Conservation (phyloP, 2,797 vertebrate species). For the Austrolebias charrua region DNA sequence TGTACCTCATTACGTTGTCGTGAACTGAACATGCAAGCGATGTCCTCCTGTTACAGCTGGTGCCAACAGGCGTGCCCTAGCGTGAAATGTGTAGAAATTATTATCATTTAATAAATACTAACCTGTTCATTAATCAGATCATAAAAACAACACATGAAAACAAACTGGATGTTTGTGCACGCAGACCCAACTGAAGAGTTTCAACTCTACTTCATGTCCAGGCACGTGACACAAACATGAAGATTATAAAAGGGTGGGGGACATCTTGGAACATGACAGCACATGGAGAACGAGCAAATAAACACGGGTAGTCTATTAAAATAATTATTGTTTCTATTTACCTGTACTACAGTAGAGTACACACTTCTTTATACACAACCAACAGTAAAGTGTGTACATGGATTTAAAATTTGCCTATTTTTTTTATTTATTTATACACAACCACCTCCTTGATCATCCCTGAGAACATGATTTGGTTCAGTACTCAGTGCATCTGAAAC, state of each 20-base stretch:
- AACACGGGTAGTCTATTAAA: constrained; percentile 50
- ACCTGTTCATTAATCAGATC: constrained; percentile 43
- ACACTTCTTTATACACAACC: constrained; percentile 62
- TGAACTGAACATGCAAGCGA: constrained; percentile 42
- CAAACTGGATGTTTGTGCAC: constrained; percentile 21
- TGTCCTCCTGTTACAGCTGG: constrained; percentile 34
- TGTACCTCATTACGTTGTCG: constrained; percentile 47
- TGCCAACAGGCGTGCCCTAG: constrained; percentile 55
- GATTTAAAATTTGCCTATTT: constrained; percentile 40
- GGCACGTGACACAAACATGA: constrained; percentile 39
- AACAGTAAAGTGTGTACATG: constrained; percentile 47
- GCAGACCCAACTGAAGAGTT: constrained; percentile 36
- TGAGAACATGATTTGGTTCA: constrained; percentile 82
- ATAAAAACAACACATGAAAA: constrained; percentile 33
- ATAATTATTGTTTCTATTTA: constrained; percentile 61
- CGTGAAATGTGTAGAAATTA: constrained; percentile 38
- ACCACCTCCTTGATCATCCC: constrained; percentile 72
- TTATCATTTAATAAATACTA: constrained; percentile 60
- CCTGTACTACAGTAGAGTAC: constrained; percentile 76
- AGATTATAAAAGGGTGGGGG: constrained; percentile 29
- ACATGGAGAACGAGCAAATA: constrained; percentile 21
- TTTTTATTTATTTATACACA: constrained; percentile 39
- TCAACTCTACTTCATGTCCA: constrained; percentile 37
- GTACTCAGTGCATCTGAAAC: constrained; percentile 70
- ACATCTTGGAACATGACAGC: constrained; percentile 36